These are phyloP conservation scores for Celastrina argiolus DNA, from an alignment of 2,888 invertebrate genomes.

Conservation along the genomic window DNA sequence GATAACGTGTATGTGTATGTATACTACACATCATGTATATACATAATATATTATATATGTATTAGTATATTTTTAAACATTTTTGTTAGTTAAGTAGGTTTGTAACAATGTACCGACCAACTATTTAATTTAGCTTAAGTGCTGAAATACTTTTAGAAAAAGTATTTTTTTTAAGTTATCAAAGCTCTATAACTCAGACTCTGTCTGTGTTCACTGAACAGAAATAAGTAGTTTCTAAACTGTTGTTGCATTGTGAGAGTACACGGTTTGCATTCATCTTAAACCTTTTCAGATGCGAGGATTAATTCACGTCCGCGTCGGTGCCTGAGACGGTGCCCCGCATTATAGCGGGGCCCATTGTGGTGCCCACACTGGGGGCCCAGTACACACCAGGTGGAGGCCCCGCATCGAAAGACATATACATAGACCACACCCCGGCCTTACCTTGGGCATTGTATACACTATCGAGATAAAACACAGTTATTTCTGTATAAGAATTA, in stretches of 20 bases:
- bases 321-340: constrained; percentile 50
- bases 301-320: constrained; percentile 62
- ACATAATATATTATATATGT: too few relatives aligned
- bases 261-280: constrained; percentile 64
- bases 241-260: constrained; percentile 65
- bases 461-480: too few relatives aligned
- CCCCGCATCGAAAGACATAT: neutral
- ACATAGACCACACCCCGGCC: neutral
- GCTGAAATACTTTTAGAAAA: neutral
- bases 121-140: too few relatives aligned
- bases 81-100: too few relatives aligned
- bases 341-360: constrained; percentile 25
- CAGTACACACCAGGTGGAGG: neutral
- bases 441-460: neutral
- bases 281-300: constrained; percentile 67
- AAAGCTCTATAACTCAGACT: constrained; percentile 40
- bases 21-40: too few relatives aligned
- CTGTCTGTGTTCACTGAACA: constrained; percentile 59
- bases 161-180: neutral
- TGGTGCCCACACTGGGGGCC: neutral
- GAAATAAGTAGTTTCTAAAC: constrained; percentile 68
- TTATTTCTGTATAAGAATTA: too few relatives aligned
- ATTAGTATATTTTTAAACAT: too few relatives aligned
- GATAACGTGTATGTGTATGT: too few relatives aligned
- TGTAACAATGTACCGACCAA: too few relatives aligned